phyloP scores from a whole-genome alignment of 2,888 invertebrate species.

The Neoaliturus tenellus region DNA sequence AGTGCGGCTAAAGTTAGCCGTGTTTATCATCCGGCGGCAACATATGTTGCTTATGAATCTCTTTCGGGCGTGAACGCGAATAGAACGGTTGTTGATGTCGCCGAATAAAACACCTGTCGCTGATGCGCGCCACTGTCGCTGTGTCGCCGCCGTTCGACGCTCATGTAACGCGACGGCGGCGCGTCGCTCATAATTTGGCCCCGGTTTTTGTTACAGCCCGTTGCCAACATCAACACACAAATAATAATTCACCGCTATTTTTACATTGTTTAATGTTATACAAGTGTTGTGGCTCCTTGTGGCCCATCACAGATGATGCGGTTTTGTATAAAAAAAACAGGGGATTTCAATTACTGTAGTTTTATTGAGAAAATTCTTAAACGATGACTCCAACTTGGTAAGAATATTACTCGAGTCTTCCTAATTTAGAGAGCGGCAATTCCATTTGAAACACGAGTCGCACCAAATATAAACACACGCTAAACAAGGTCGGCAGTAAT shows the following conservation, averaged over 20 bases:
- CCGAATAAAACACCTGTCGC: slow-evolving; percentile 29
- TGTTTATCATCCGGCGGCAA: slow-evolving; percentile 26
- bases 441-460: not conserved
- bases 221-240: slow-evolving; percentile 10
- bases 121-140: not conserved
- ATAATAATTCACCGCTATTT: slow-evolving; percentile 22
- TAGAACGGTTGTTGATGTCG: slow-evolving; percentile 33
- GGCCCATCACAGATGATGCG: too few relatives aligned
- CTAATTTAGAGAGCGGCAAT: too few relatives aligned
- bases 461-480: slow-evolving; percentile 26
- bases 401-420: too few relatives aligned
- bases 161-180: not conserved
- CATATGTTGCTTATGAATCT: slow-evolving; percentile 39
- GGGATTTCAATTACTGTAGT: too few relatives aligned
- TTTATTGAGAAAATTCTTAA: too few relatives aligned
- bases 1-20: slow-evolving; percentile 37
- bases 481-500: slow-evolving; percentile 27
- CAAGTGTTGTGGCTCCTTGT: too few relatives aligned
- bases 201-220: not conserved
- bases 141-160: not conserved
- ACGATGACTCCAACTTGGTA: too few relatives aligned
- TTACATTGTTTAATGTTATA: too few relatives aligned
- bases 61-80: slow-evolving; percentile 28
- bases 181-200: slow-evolving; percentile 25
- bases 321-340: too few relatives aligned